Evolutionary conservation across 2,888 invertebrate species (phyloP).

Genomic region (Caradrina kadenii): DNA sequence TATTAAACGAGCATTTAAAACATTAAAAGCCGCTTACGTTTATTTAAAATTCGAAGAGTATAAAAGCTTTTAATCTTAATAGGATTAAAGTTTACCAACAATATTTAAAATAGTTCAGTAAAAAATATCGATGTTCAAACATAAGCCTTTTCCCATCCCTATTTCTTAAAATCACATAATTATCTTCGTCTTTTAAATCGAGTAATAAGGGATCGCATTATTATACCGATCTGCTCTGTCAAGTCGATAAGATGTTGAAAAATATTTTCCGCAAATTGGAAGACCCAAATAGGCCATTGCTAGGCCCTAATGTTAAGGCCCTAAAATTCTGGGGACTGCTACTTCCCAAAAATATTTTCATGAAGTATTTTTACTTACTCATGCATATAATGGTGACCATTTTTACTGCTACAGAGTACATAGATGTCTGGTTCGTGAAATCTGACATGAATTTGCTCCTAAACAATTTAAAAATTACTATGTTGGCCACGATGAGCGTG

Average conservation of each 20-base stretch:
- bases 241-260: conserved; percentile 68
- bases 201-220: conserved; percentile 45
- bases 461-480: conserved; percentile 83
- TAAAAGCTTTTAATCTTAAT: conserved; percentile 1
- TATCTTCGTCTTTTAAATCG: conserved; percentile 49
- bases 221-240: conserved; percentile 53
- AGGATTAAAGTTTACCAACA: neutral
- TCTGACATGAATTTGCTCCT: conserved; percentile 78
- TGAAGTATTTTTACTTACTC: conserved; percentile 73
- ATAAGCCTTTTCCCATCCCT: conserved; percentile 43
- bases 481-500: conserved; percentile 82
- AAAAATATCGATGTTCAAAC: conserved; percentile 46
- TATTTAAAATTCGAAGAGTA: neutral
- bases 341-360: conserved; percentile 72
- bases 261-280: conserved; percentile 76
- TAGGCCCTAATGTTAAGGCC: conserved; percentile 82
- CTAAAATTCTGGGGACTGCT: conserved; percentile 84
- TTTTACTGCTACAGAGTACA: conserved; percentile 80
- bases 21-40: neutral
- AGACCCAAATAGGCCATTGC: conserved; percentile 76
- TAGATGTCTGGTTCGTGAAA: conserved; percentile 83
- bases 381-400: conserved; percentile 78
- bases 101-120: conserved; percentile 7
- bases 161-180: conserved; percentile 56
- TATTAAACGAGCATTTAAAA: neutral